Evolutionary conservation across 2,113 vertebrate species (phyloP).

Genomic region (Polypterus bichir): DNA sequence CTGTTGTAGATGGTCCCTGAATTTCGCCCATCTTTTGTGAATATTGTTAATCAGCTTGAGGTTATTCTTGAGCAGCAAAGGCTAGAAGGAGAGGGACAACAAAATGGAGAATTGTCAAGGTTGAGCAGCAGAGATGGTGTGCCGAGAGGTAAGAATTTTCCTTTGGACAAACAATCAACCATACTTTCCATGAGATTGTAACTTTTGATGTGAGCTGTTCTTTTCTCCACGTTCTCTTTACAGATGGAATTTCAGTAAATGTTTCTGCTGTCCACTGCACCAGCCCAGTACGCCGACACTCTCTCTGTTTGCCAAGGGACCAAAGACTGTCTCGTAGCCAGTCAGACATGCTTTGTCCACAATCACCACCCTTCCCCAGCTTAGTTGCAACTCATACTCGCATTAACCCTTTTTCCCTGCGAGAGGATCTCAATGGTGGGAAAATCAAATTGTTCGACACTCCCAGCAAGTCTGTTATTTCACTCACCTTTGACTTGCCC

Average conservation of each 20-base stretch:
- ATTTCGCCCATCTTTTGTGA: conserved; percentile 62
- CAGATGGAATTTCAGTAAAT: too few relatives aligned
- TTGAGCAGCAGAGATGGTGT: neutral
- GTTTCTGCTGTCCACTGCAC: conserved; percentile 7
- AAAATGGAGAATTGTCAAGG: neutral
- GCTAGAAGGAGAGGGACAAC: conserved; percentile 15
- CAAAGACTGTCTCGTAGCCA: conserved; percentile 68
- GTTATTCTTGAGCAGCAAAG: conserved; percentile 45
- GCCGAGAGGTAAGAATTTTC: neutral
- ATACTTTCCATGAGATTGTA: neutral
- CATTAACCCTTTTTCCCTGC: conserved; percentile 82
- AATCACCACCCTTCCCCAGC: conserved; percentile 24
- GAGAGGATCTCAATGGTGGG: conserved; percentile 78
- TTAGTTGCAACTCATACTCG: conserved; percentile 47
- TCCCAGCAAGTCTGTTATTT: conserved; percentile 74
- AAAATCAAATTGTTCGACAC: conserved; percentile 83
- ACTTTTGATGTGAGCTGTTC: neutral
- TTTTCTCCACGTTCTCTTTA: too few relatives aligned
- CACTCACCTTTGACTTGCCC: conserved; percentile 64
- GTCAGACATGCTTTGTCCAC: conserved; percentile 59
- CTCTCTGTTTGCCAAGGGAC: conserved; percentile 33
- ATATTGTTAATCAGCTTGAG: conserved; percentile 65
- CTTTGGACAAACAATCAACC: neutral
- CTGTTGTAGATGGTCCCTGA: conserved; percentile 61
- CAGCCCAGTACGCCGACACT: conserved; percentile 39